Conservation (phyloP, 2,888 invertebrate genomes). For the Tetragnatha montana region DNA sequence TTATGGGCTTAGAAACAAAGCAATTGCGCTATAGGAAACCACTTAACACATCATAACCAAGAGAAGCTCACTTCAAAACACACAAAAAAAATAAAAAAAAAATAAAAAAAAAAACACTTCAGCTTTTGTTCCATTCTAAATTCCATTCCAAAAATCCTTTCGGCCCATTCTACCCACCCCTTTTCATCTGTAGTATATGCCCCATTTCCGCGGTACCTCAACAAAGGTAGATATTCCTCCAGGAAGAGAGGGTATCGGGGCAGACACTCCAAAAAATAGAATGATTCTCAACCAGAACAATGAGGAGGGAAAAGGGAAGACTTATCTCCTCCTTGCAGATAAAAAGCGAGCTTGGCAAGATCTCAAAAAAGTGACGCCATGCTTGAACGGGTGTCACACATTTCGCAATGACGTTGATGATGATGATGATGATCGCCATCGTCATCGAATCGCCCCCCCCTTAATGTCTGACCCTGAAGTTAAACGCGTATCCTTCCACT, state of each 20-base stretch:
- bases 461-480: slow-evolving; percentile 55
- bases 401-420: slow-evolving; percentile 55
- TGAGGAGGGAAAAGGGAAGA: slow-evolving; percentile 25
- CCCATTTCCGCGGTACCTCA: slow-evolving; percentile 55
- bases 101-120: slow-evolving; percentile 18
- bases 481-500: slow-evolving; percentile 11
- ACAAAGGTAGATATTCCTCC: slow-evolving; percentile 48
- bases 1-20: too few relatives aligned
- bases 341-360: slow-evolving; percentile 32
- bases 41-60: too few relatives aligned
- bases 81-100: neutral
- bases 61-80: neutral
- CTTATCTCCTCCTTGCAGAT: slow-evolving; percentile 28
- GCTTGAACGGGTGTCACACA: slow-evolving; percentile 55
- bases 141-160: slow-evolving; percentile 34
- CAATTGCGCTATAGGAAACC: too few relatives aligned
- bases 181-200: slow-evolving; percentile 24
- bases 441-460: slow-evolving; percentile 36
- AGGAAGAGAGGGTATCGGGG: neutral
- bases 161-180: slow-evolving; percentile 5
- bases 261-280: slow-evolving; percentile 27
- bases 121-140: slow-evolving; percentile 54
- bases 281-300: slow-evolving; percentile 31
- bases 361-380: slow-evolving; percentile 57
- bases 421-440: slow-evolving; percentile 45